Base-by-base conservation (phyloP, 2,888 invertebrate genomes). In the Caenorhabditis japonica region DNA sequence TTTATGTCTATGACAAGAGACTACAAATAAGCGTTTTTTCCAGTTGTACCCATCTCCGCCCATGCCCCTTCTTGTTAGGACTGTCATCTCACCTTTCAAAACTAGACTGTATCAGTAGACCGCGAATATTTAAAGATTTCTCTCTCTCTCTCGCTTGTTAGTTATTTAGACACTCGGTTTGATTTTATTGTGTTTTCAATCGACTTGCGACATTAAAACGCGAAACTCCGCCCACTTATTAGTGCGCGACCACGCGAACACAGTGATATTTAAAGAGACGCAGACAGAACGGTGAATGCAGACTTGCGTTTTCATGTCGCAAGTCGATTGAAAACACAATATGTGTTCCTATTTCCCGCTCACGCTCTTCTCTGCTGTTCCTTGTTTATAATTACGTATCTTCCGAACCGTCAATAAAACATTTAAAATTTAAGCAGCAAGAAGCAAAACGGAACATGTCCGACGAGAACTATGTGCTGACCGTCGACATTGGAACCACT, bases 401-500 rank as follows among this genome's bases (percentile, higher is more conserved):
- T n/a, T n/a, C n/a, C n/a, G n/a, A n/a, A n/a, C n/a, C n/a, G n/a
- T n/a, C n/a, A n/a, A n/a, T n/a, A n/a, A n/a, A n/a, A n/a, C n/a
- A n/a, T n/a, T n/a, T n/a, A n/a, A n/a, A n/a, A n/a, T n/a, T n/a
- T n/a, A n/a, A n/a, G n/a, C n/a, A n/a, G n/a, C n/a, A n/a, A n/a
- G n/a, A n/a, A n/a, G n/a, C n/a, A n/a, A n/a, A n/a, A n/a, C n/a
- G n/a, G n/a, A n/a, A n/a, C n/a, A 41, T 52, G 25, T 5, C 7
- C 13, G 30, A 21, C 30, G 62, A 64, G 30, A 58, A 34, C 36
- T 68, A 39, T 25, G 61, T 83, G 10, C 55, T 83, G 2, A 61
- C 81, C 4, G 79, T 84, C 8, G 85, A 84, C 55, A 78, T 85
- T 21, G 84, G 85, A 13, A 85, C 85, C 13, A 82, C 85, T 1